Conservation (phyloP, 2,113 vertebrate species). For the Atlantisia rogersi region DNA sequence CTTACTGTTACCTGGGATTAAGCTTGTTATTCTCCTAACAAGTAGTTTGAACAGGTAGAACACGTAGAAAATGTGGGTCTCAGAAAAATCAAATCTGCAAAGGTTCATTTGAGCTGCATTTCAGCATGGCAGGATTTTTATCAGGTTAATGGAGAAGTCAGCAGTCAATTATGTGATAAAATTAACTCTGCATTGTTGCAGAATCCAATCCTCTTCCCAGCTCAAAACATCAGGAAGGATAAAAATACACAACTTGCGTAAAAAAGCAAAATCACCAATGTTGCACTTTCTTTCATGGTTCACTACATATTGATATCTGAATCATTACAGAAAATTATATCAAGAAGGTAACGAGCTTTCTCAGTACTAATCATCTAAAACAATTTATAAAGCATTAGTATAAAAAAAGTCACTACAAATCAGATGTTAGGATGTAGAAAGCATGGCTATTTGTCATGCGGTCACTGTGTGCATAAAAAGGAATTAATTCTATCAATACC, state of each 20-base stretch:
- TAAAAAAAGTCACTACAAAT: neutral
- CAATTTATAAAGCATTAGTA: neutral
- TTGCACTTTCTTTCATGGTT: neutral
- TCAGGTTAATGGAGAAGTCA: conserved; percentile 13
- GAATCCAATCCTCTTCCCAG: neutral
- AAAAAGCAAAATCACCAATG: neutral
- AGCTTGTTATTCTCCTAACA: neutral
- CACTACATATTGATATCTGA: neutral
- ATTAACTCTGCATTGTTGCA: neutral
- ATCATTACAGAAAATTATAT: neutral
- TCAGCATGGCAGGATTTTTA: conserved; percentile 4
- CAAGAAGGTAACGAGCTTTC: neutral
- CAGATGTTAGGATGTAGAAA: neutral
- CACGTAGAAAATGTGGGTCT: neutral
- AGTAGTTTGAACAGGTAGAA: neutral
- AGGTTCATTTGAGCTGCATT: conserved; percentile 8
- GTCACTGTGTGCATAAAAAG: neutral
- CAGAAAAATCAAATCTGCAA: neutral
- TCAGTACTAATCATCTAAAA: neutral
- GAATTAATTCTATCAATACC: neutral
- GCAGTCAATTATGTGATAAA: neutral
- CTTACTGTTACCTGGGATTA: neutral
- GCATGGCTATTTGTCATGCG: neutral
- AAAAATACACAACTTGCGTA: neutral
- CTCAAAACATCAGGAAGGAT: neutral